Evolutionary conservation across 2,797 vertebrate species (phyloP).

Genomic region (Poecile montanus): DNA sequence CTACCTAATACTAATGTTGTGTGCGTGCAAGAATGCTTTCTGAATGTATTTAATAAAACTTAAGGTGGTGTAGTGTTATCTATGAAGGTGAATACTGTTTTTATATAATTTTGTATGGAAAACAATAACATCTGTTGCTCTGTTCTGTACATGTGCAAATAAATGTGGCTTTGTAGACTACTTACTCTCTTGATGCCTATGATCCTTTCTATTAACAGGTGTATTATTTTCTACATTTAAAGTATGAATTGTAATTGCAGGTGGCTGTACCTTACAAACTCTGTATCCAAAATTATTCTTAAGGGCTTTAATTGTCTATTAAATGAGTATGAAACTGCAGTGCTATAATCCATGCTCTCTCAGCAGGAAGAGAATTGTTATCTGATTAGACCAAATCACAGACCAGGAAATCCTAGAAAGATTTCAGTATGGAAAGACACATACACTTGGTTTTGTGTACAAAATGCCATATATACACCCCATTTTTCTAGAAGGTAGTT

Average conservation of each 20-base stretch:
- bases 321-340: not conserved
- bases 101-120: slow-evolving; percentile 81
- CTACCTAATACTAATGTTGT: slow-evolving; percentile 57
- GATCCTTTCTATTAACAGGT: slow-evolving; percentile 56
- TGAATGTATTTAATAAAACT: slow-evolving; percentile 55
- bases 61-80: slow-evolving; percentile 69
- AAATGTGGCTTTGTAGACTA: slow-evolving; percentile 81
- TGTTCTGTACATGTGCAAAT: slow-evolving; percentile 82
- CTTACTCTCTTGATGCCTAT: slow-evolving; percentile 51
- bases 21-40: slow-evolving; percentile 56
- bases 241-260: not conserved
- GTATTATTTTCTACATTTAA: not conserved
- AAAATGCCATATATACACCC: not conserved
- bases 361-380: not conserved
- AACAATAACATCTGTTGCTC: slow-evolving; percentile 71
- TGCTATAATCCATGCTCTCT: not conserved
- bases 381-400: not conserved
- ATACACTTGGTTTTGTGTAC: not conserved
- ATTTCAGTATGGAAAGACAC: not conserved
- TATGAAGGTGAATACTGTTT: slow-evolving; percentile 72
- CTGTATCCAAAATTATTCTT: not conserved
- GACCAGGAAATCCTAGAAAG: not conserved
- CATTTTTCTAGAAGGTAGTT: not conserved
- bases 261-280: not conserved
- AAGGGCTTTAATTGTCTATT: not conserved